These are phyloP conservation scores for Andrena dorsata DNA, from an alignment of 2,888 invertebrate species.

Conservation along the genomic window DNA sequence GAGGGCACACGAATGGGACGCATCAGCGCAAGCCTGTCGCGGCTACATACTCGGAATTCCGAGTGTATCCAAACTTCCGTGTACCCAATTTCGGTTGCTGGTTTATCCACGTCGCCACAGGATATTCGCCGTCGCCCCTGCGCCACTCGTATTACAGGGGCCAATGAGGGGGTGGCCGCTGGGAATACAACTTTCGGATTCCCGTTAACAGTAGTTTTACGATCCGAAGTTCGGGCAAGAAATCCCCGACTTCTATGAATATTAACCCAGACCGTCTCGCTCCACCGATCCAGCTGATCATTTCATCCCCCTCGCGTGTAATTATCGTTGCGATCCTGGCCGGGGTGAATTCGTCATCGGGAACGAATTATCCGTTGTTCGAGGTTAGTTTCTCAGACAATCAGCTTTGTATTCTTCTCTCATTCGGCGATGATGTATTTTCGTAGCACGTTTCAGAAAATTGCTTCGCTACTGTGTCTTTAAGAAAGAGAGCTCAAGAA, in stretches of 20 bases:
- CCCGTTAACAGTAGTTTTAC: conserved; percentile 61
- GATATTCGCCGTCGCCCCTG: conserved; percentile 29
- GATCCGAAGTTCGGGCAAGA: conserved; percentile 26
- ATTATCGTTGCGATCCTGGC: conserved; percentile 14
- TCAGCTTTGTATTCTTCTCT: too few relatives aligned
- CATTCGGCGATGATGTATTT: too few relatives aligned
- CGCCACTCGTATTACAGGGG: conserved; percentile 26
- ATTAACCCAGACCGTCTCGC: conserved; percentile 33
- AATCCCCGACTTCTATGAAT: conserved; percentile 52
- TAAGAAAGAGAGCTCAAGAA: too few relatives aligned
- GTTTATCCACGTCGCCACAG: conserved; percentile 29
- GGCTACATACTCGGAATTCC: conserved; percentile 35
- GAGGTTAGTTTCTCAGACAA: too few relatives aligned
- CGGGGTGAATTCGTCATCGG: neutral
- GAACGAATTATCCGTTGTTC: too few relatives aligned
- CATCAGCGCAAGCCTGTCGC: conserved; percentile 17
- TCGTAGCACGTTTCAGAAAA: too few relatives aligned
- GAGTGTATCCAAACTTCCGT: conserved; percentile 15
- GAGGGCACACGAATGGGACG: neutral
- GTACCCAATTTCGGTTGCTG: conserved; percentile 41
- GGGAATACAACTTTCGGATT: conserved; percentile 60
- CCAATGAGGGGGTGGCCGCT: conserved; percentile 17
- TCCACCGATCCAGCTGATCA: conserved; percentile 17
- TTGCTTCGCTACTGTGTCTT: too few relatives aligned
- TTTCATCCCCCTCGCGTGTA: conserved; percentile 21